A percentile compares a stretch with the other conserved stretches of the same genome.
Conservation (phyloP, 2,888 invertebrate species). For the Cryptophagus acutangulus region DNA sequence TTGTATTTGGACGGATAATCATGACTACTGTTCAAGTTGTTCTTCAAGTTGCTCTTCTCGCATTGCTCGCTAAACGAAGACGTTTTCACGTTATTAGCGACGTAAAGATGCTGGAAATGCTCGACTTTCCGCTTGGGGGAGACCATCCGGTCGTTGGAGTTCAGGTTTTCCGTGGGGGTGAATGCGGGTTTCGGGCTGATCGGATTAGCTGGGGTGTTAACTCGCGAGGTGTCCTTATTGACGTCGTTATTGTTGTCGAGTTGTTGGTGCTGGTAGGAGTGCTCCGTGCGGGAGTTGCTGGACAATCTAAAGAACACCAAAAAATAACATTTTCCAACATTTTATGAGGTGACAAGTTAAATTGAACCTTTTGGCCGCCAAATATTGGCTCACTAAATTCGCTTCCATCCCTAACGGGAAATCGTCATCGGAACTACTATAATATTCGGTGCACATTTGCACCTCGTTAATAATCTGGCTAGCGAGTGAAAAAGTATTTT, state of each 20-base stretch:
- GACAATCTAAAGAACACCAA: slow-evolving; percentile 47
- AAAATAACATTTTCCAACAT: background rate
- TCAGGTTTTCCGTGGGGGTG: slow-evolving; percentile 25
- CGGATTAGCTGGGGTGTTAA: slow-evolving; percentile 42
- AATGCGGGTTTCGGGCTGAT: slow-evolving; percentile 30
- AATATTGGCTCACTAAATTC: slow-evolving; percentile 37
- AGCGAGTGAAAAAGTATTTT: slow-evolving; percentile 43
- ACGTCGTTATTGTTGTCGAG: slow-evolving; percentile 26
- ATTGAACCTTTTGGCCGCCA: slow-evolving; percentile 28
- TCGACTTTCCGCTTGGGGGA: slow-evolving; percentile 45
- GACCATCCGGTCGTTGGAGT: slow-evolving; percentile 42
- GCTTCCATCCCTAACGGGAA: slow-evolving; percentile 47
- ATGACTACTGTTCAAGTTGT: slow-evolving; percentile 34
- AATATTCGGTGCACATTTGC: slow-evolving; percentile 33
- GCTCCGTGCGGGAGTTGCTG: slow-evolving; percentile 47
- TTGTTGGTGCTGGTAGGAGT: slow-evolving; percentile 33
- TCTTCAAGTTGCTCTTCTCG: slow-evolving; percentile 37
- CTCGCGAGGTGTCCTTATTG: slow-evolving; percentile 35
- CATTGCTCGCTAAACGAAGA: slow-evolving; percentile 43
- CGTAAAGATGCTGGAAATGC: slow-evolving; percentile 44
- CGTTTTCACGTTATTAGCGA: slow-evolving; percentile 46
- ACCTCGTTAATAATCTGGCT: slow-evolving; percentile 44
- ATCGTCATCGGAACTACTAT: slow-evolving; percentile 37
- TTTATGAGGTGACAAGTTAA: background rate
- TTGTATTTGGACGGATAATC: slow-evolving; percentile 35